Conservation (phyloP, 2,113 vertebrate genomes). For the Verasper variegatus region DNA sequence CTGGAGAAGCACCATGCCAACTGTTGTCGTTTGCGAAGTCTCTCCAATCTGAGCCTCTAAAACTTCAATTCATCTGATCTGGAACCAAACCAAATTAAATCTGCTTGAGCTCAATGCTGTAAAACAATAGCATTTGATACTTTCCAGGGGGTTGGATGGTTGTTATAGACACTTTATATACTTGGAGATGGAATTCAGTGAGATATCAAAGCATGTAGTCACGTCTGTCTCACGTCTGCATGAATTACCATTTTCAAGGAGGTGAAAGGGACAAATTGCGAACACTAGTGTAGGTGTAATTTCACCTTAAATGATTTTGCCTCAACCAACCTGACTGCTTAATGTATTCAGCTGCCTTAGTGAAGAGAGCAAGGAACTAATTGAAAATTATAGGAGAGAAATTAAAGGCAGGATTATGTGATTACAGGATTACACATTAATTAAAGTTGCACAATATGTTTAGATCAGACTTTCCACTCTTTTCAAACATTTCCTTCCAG, state of each 20-base stretch:
- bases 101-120: not conserved
- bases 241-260: constrained; percentile 5
- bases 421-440: constrained; percentile 62
- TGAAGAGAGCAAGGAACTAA: constrained; percentile 32
- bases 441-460: constrained; percentile 43
- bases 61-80: not conserved
- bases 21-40: not conserved
- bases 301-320: constrained; percentile 15
- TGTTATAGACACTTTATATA: not conserved
- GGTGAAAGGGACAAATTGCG: constrained; percentile 3
- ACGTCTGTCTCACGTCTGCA: not conserved
- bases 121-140: not conserved
- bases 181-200: not conserved
- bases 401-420: constrained; percentile 54
- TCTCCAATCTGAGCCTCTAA: not conserved
- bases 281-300: constrained; percentile 2
- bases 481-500: constrained; percentile 32
- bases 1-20: not conserved
- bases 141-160: not conserved
- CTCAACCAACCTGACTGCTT: not conserved
- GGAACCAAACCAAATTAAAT: too few relatives aligned
- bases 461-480: constrained; percentile 32
- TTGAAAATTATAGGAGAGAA: constrained; percentile 50
- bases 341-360: constrained; percentile 24
- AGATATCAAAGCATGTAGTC: not conserved